Conservation (phyloP, 2,113 vertebrate species). For the Apodemus speciosus region DNA sequence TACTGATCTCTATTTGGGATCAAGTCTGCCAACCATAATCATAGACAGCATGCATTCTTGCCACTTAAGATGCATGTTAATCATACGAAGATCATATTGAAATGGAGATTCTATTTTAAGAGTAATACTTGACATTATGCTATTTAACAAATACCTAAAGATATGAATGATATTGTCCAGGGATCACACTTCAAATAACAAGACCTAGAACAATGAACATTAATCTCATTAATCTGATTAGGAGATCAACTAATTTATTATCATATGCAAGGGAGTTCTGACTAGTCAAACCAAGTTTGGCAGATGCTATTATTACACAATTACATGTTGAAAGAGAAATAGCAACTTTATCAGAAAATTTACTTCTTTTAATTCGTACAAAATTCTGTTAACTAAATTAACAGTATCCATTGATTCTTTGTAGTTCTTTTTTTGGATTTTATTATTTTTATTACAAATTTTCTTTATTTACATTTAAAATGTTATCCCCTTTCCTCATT, state of each 20-base stretch:
- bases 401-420: background rate
- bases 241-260: background rate
- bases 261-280: background rate
- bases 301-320: background rate
- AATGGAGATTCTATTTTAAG: background rate
- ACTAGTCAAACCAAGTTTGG: background rate
- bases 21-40: background rate
- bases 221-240: background rate
- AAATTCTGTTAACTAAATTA: background rate
- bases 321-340: background rate
- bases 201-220: background rate
- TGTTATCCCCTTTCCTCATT: too few relatives aligned
- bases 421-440: too few relatives aligned
- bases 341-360: background rate
- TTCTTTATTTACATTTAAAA: too few relatives aligned
- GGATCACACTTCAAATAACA: background rate
- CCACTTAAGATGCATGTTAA: background rate
- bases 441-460: too few relatives aligned
- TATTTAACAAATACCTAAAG: background rate
- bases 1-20: background rate
- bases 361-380: background rate
- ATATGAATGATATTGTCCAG: background rate
- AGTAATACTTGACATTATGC: background rate
- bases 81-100: background rate
- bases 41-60: background rate